Evolutionary conservation across 2,113 vertebrate species (phyloP), one percentile per base, ranked within the genome.

Genomic region (Notothenia rossii): DNA sequence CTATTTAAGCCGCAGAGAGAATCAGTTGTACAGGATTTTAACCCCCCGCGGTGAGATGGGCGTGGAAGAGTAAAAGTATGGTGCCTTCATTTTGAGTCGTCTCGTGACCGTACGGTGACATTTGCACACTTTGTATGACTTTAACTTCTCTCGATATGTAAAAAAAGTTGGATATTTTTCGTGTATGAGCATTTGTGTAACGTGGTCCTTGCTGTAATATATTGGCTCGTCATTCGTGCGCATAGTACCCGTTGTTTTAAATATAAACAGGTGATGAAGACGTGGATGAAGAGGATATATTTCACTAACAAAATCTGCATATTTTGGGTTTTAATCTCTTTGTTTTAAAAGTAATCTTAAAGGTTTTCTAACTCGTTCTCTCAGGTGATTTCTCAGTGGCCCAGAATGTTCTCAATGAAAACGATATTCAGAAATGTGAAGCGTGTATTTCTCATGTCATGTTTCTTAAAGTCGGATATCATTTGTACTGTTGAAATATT

Each of bases 361-460:
- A 80, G 78, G 86, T 94, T 88, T 91, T 90, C 88, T 84, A 89
- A 94, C 82, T 90, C 67, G 75, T 91, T 90, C 87, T 92, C 94
- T 95, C 95, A 95, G 95, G 95, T 95, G 89, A 94, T 91, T 86
- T 93, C 88, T 93, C 92, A 92, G 88, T 90, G 88, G 90, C 81
- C 82, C 92, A 85, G 86, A 92, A 92, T 87, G 90, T 94, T 91
- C 88, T 93, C 89, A 67, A 84, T 88, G 80, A 91, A 75, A 85
- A 86, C 83, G 78, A 90, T 89, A 89, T 83, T 88, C 86, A 75
- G 90, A 92, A 92, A 91, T 92, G 89, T 94, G 88, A 92, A 92
- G 81, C 88, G 64, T 90, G 90, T 93, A 69, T 93, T 92, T 91
- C 86, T 90, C 91, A 85, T 93, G 92, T 91, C 64, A 84, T 86